These are phyloP conservation scores for Patiria miniata DNA, from an alignment of 35 echinoderm and acorn worm species.

Conservation along the genomic window DNA sequence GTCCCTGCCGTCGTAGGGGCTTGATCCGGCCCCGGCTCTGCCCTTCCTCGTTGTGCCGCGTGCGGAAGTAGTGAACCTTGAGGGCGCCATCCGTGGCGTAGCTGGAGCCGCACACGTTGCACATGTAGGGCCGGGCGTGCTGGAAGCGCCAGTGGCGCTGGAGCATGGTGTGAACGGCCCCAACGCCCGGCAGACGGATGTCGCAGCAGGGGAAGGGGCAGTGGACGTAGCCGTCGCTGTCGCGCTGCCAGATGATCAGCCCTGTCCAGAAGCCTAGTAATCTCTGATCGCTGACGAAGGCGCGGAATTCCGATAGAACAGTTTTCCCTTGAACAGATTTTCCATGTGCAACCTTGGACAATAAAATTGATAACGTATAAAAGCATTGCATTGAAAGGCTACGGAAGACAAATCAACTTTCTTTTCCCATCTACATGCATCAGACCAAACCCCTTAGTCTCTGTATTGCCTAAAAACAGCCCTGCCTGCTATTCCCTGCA, in stretches of 20 bases:
- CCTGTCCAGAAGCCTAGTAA: background rate
- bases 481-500: no score
- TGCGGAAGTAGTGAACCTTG: slow-evolving; percentile 10
- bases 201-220: background rate
- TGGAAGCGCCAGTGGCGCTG: background rate
- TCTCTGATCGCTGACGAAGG: slow-evolving; percentile 4
- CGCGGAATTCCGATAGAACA: background rate
- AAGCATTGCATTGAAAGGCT: no score
- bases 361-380: no score
- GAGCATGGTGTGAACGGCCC: background rate
- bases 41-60: background rate
- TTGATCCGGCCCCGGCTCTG: background rate
- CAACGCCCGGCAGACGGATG: background rate
- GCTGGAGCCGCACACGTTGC: slow-evolving; percentile 6
- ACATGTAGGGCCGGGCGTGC: slow-evolving; percentile 6
- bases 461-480: no score
- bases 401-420: no score
- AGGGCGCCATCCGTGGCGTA: slow-evolving; percentile 10
- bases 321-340: background rate
- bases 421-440: no score
- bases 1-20: background rate
- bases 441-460: no score
- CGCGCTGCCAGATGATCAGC: slow-evolving; percentile 3
- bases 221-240: background rate
- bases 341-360: background rate